Evolutionary conservation across 1,140 invertebrate genomes (phyloP), one percentile per base, ranked within the genome.

Genomic region (Alviniconcha marisindica): DNA sequence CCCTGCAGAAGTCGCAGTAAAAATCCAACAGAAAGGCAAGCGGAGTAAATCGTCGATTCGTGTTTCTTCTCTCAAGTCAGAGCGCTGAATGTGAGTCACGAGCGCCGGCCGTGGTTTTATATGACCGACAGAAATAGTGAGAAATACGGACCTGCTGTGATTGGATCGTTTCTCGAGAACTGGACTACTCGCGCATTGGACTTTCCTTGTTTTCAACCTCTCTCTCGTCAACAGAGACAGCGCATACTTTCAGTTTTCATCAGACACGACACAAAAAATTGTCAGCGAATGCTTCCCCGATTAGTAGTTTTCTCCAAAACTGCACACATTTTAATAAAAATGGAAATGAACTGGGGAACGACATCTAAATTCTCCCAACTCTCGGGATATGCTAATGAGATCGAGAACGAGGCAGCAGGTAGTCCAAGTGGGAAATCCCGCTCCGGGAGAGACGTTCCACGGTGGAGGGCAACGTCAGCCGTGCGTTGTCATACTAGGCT

Each of bases 91-190:
- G n/a, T 76, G 40, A 76, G 7, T 76, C 73, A 76, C 24, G 44
- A 51, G 5, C 5, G 42, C 3, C 73, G 73, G 51, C 5, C 1
- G 42, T 15, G 73, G 14, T 76, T 76, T 51, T 76, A 76, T 51
- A 76, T 51, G 73, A 76, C 18, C 28, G 73, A 76, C 73, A 40
- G 73, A 76, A 76, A 76, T 76, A 76, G 73, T 24, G 18, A 4
- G 21, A 31, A 76, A 31, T n/a, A 28, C 4, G 7, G 7, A n/a
- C 40, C 10, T 31, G 31, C 44, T 76, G 42, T 42, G 21, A 76
- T 76, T 76, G 73, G 73, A 10, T 48, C 5, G 44, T 48, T 48
- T 48, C 44, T 31, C 60, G 60, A n/a, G n/a, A 63, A 63, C 60
- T 4, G 24, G 28, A 10, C 21, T n/a, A 24, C 21, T 7, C 24